Evolutionary conservation across 2,888 invertebrate species (phyloP).

Genomic region (Terebella lapidaria): DNA sequence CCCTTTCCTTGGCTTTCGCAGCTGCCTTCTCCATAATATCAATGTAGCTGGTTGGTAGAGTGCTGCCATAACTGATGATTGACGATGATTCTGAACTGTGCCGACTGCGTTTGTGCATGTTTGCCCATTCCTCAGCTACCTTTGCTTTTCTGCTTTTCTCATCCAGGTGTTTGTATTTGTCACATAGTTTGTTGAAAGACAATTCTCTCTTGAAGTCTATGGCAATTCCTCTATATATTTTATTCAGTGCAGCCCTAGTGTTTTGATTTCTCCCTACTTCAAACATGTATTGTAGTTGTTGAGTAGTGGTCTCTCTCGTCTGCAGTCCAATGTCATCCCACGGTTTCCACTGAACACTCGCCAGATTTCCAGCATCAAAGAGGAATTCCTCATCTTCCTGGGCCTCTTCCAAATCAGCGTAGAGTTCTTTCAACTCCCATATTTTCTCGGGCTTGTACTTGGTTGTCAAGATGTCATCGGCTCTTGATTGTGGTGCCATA

Average conservation of each 20-base stretch:
- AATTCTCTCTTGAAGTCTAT: conserved; percentile 19
- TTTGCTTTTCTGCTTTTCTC: conserved; percentile 13
- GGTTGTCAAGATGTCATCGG: conserved; percentile 8
- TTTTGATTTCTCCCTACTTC: conserved; percentile 17
- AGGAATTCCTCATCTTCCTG: conserved; percentile 80
- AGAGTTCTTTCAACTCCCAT: conserved; percentile 75
- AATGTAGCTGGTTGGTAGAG: conserved; percentile 20
- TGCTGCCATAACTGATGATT: conserved; percentile 5
- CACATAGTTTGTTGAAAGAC: conserved; percentile 19
- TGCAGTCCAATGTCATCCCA: conserved; percentile 64
- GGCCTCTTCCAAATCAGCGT: conserved; percentile 70
- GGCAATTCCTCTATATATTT: background rate
- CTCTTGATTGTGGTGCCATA: conserved; percentile 9
- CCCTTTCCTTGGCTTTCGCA: conserved; percentile 19
- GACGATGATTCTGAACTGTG: conserved; percentile 18
- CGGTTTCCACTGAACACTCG: conserved; percentile 69
- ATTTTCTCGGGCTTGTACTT: conserved; percentile 47
- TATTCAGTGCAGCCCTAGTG: conserved; percentile 3
- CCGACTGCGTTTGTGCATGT: background rate
- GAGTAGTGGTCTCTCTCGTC: conserved; percentile 80
- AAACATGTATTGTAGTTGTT: conserved; percentile 62
- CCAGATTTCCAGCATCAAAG: conserved; percentile 71
- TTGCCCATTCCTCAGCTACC: conserved; percentile 9
- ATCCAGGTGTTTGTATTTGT: conserved; percentile 24
- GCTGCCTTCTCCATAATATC: conserved; percentile 26